Conservation (phyloP, 2,888 invertebrate genomes). For the Hydrotaea cyrtoneurina region DNA sequence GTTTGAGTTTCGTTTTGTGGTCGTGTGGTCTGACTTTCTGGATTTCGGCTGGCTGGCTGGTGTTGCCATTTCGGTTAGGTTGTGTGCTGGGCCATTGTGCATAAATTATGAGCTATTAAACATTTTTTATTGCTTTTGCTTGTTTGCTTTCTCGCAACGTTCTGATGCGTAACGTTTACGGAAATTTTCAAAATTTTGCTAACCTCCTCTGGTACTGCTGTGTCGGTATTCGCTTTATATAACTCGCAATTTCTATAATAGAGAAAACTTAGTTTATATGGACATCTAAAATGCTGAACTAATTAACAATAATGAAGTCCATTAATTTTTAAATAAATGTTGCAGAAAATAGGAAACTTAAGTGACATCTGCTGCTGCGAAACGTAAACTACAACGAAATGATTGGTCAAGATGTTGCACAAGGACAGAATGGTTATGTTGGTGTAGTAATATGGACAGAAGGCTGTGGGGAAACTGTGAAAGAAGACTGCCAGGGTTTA, state of each 20-base stretch:
- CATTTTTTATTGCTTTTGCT: conserved; percentile 52
- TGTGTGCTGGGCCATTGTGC: conserved; percentile 43
- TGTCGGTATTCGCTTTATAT: background rate
- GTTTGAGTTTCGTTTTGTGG: background rate
- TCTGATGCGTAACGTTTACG: conserved; percentile 1
- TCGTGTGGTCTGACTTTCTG: background rate
- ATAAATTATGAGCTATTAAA: conserved; percentile 65
- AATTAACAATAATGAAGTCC: conserved; percentile 26
- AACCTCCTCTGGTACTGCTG: background rate
- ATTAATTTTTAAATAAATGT: conserved; percentile 36
- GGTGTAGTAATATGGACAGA: too few species aligned
- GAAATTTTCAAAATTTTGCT: background rate
- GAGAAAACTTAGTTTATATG: background rate
- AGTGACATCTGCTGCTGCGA: background rate
- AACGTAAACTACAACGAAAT: background rate
- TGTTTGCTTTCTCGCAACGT: conserved; percentile 4
- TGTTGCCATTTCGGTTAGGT: background rate
- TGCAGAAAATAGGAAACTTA: conserved; percentile 22
- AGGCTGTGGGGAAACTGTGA: too few species aligned
- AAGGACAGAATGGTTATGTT: too few species aligned
- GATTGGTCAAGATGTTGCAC: background rate
- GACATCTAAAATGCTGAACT: background rate
- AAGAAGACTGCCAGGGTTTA: too few species aligned
- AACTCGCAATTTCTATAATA: background rate
- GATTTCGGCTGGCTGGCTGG: background rate